Conservation (phyloP, 2,888 invertebrate species). For the Drosophila tripunctata region DNA sequence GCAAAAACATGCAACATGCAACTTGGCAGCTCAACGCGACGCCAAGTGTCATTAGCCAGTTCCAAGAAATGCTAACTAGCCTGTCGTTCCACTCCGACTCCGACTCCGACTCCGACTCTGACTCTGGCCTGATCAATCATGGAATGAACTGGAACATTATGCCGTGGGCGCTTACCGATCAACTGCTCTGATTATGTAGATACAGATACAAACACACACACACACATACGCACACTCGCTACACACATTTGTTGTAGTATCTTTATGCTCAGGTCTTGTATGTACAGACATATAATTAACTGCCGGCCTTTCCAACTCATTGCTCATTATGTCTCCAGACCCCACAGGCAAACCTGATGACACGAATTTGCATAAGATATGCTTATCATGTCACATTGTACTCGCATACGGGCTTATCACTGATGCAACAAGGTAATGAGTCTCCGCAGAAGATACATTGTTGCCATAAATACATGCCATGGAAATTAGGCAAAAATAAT, state of each 20-base stretch:
- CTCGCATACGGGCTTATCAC: conserved; percentile 34
- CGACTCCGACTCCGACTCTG: conserved; percentile 15
- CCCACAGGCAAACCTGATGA: conserved; percentile 63
- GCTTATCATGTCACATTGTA: conserved; percentile 61
- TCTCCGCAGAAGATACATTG: conserved; percentile 3
- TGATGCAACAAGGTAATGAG: conserved; percentile 11
- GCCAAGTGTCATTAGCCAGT: conserved; percentile 75
- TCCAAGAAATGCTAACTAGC: conserved; percentile 71
- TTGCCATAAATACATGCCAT: conserved; percentile 4
- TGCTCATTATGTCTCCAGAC: conserved; percentile 69
- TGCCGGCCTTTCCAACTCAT: conserved; percentile 18
- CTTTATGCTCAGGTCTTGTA: conserved; percentile 31
- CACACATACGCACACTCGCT: neutral
- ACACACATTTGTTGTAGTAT: conserved; percentile 8
- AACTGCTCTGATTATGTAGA: conserved; percentile 69
- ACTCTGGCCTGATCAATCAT: conserved; percentile 62
- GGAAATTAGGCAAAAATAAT: neutral
- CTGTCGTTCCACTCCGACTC: conserved; percentile 47
- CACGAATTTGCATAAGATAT: conserved; percentile 66
- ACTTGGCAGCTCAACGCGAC: conserved; percentile 41
- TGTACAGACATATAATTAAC: conserved; percentile 42
- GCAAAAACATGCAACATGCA: conserved; percentile 56
- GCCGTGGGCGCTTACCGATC: conserved; percentile 69
- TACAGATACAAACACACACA: conserved; percentile 20
- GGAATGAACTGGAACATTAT: conserved; percentile 53